These are phyloP conservation scores for Urosaurus nigricauda DNA, from an alignment of 2,797 vertebrate species.

Conservation along the genomic window DNA sequence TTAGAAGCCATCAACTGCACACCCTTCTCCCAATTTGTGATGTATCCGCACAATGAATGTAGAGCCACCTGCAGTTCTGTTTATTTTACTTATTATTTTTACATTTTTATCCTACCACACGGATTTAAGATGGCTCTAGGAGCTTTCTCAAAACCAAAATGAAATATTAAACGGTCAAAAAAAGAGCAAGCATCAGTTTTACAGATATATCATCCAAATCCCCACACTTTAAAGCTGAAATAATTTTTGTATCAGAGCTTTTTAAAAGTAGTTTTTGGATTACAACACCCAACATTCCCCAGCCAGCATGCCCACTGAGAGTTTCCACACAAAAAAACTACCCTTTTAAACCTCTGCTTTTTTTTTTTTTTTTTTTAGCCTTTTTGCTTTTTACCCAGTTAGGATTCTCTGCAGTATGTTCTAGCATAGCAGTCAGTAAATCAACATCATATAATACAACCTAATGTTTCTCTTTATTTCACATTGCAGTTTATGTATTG, in stretches of 20 bases:
- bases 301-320: not conserved
- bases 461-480: not conserved
- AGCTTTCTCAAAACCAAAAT: not conserved
- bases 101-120: not conserved
- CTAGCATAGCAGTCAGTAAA: not conserved
- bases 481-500: not conserved
- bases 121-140: not conserved
- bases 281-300: not conserved
- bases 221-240: not conserved
- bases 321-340: not conserved
- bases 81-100: constrained; percentile 50
- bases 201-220: not conserved
- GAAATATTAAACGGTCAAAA: not conserved
- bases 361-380: too few relatives aligned
- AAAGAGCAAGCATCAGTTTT: not conserved
- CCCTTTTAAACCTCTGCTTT: not conserved
- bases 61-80: constrained; percentile 47
- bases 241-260: not conserved
- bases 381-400: not conserved
- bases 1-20: constrained; percentile 66
- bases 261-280: too few relatives aligned
- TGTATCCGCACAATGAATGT: constrained; percentile 56
- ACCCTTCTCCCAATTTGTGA: constrained; percentile 33
- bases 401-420: not conserved
- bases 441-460: not conserved